Base-by-base conservation (phyloP, 35 echinoderm and acorn worm species). In the Holothuria glaberrima region DNA sequence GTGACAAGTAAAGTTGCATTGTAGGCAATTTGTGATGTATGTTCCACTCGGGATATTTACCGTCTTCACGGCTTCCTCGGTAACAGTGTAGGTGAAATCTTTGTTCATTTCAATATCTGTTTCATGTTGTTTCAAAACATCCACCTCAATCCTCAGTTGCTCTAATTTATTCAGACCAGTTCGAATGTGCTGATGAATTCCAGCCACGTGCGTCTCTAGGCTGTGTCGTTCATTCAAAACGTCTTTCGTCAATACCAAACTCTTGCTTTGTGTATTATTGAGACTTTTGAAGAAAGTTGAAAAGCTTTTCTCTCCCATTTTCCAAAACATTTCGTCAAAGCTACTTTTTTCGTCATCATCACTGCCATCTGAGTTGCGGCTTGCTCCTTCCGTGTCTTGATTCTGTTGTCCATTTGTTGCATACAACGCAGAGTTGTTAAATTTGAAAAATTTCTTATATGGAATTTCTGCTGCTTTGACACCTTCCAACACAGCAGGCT, bases 381-480 rank as follows among this genome's bases (percentile, higher is more conserved):
- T 7, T 75, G 57, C 50, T 34, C 19, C 50, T 34, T 12, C 4
- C 21, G 19, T 10, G 21, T 86, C 30, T 33, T 17, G 9, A 6
- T 35, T 32, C 18, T 20, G n/a, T 46, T 12, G 26, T 31, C 36
- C 24, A 65, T 44, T 88, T 20, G 52, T 26, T 19, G 86, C 86
- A 90, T 81, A 89, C 59, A 93, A 71, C 17, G 86, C 92, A 38
- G 92, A 93, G 62, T 93, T 93, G 46, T 93, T 93, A 62, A 93
- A 93, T 29, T 89, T 93, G 38, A 89, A 93, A 73, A 14, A 61
- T 16, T 82, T 76, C 1, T 30, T 82, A 29, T 29, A 82, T 26
- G 92, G 86, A 32, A 93, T 41, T 12, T 70, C 34, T 70, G 92
- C 92, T 24, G 68, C 62, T 68, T 89, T 68, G 0, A 93, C 65